Evolutionary conservation across 2,113 vertebrate species (phyloP), one percentile per base, ranked within the genome.

Genomic region (Oreocharis arfaki): DNA sequence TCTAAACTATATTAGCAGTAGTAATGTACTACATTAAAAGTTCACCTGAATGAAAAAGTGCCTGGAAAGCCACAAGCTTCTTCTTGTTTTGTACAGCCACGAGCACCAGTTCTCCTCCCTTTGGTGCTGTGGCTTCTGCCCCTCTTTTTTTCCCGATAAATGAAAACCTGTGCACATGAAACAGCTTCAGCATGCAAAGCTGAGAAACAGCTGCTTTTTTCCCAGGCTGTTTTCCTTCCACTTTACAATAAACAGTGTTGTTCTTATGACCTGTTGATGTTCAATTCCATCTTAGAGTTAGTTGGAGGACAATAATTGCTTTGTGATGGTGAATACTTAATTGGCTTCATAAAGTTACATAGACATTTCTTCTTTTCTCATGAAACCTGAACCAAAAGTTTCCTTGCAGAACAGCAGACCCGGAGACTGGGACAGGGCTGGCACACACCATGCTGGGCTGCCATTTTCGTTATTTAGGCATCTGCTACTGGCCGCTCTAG

Each of bases 61-160:
- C 3, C 50, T 77, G 39, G 61, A 57, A 67, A 76, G 28, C 24
- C 49, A 60, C 30, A 75, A 32, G 16, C 8, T 6, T 70, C 71
- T 88, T 90, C 41, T 52, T 0, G 2, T 37, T 76, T 69, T 76
- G 1, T 12, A 7, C 17, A 49, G 11, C 33, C 47, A 73, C 16
- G 5, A 39, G 32, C 26, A 53, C 3, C 17, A 35, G 13, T 69
- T 77, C 50, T 85, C 13, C 23, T 60, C 19, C n/a, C 4, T 69
- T 47, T 3, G 1, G 1, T 71, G 12, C 18, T 46, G 9, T 3
- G 1, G 9, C 30, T 77, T 9, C 52, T 65, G 4, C 21, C 23
- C 4, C 14, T 22, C 13, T 8, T 13, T 76, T 82, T 75, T 28
- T 53, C 11, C 14, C 60, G 7, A n/a, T 59, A 42, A 67, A 68